A percentile compares a stretch with the other conserved stretches of the same genome.
Evolutionary conservation across 2,797 vertebrate genomes (phyloP).

Genomic region (Coregonus sp.): DNA sequence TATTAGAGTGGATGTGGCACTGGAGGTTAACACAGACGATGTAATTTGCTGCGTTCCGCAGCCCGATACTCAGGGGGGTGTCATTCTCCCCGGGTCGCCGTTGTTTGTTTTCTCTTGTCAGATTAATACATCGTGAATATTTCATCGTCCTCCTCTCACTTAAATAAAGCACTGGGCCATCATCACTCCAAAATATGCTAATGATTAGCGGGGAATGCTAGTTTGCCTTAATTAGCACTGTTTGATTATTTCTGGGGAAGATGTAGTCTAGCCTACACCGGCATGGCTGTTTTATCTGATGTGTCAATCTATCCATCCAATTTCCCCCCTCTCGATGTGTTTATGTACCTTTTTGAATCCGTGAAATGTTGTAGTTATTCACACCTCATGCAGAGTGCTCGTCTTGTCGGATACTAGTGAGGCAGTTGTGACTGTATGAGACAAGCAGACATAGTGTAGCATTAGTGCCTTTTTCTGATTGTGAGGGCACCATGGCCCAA

Average conservation of each 20-base stretch:
- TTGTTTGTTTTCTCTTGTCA: slow-evolving; percentile 72
- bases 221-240: slow-evolving; percentile 69
- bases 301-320: slow-evolving; percentile 40
- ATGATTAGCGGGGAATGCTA: slow-evolving; percentile 68
- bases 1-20: background rate
- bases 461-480: too few species aligned
- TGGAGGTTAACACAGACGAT: slow-evolving; percentile 21
- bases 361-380: background rate
- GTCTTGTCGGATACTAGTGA: background rate
- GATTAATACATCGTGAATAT: slow-evolving; percentile 80
- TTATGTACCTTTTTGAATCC: background rate
- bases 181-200: slow-evolving; percentile 69
- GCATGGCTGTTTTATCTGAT: slow-evolving; percentile 62
- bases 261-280: background rate
- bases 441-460: too few species aligned
- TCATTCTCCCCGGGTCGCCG: slow-evolving; percentile 55
- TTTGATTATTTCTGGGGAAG: slow-evolving; percentile 51
- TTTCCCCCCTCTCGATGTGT: slow-evolving; percentile 14
- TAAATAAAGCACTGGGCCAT: slow-evolving; percentile 64
- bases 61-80: slow-evolving; percentile 41
- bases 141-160: slow-evolving; percentile 71
- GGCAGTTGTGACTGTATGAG: background rate
- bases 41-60: slow-evolving; percentile 31
- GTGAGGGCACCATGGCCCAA: too few species aligned
- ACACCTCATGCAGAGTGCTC: background rate